Evolutionary conservation across 1,140 invertebrate species (phyloP).

Genomic region (Drosophila tristis): DNA sequence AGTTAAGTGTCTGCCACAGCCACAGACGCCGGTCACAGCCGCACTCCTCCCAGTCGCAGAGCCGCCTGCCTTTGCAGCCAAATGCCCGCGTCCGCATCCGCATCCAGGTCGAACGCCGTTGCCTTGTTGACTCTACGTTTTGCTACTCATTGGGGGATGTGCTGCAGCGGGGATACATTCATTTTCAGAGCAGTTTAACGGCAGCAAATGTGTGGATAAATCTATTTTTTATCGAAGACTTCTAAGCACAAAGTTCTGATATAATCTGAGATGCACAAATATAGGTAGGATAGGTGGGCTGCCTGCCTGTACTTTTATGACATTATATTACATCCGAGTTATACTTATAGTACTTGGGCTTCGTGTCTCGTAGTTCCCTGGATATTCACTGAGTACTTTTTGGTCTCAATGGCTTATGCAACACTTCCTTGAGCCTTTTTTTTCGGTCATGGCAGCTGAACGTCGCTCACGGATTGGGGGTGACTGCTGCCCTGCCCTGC

Average conservation of each 20-base stretch:
- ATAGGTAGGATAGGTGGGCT: no score
- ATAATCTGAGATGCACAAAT: no score
- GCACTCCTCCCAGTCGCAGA: not conserved
- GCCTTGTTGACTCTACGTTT: conserved; percentile 66
- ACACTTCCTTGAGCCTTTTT: conserved; percentile 18
- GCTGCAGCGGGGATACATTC: conserved; percentile 2
- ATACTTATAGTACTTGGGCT: no score
- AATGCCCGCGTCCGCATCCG: conserved; percentile 25
- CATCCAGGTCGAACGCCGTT: conserved; percentile 58
- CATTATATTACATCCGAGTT: no score
- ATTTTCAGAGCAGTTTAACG: no score
- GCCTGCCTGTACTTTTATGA: not conserved
- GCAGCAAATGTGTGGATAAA: no score
- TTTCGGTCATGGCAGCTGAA: conserved; percentile 62
- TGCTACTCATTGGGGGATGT: conserved; percentile 8
- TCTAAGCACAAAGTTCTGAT: not conserved
- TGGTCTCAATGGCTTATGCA: not conserved
- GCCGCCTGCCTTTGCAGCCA: conserved; percentile 12
- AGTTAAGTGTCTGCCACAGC: conserved; percentile 76
- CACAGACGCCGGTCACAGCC: conserved; percentile 34
- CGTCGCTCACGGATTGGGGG: conserved; percentile 58
- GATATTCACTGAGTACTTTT: not conserved
- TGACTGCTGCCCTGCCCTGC: conserved; percentile 39
- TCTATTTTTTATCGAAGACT: no score
- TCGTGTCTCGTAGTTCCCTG: no score